Conservation (phyloP, 2,113 vertebrate genomes). For the Xenopus laevis region DNA sequence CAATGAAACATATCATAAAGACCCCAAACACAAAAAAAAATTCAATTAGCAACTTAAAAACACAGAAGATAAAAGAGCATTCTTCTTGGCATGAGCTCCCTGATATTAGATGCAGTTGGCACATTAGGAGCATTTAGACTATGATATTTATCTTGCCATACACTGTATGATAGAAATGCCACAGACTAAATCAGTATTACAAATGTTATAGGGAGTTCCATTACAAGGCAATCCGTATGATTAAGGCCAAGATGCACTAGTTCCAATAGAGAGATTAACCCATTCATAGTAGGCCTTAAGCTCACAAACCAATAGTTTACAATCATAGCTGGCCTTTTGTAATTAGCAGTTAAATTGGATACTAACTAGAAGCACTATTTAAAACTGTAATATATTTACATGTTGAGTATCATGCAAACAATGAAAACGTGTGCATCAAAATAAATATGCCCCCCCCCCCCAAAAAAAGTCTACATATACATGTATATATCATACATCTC, state of each 20-base stretch:
- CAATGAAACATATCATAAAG: slow-evolving; percentile 20
- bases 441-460: neutral
- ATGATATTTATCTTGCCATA: slow-evolving; percentile 28
- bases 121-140: slow-evolving; percentile 19
- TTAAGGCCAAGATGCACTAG: neutral
- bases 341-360: slow-evolving; percentile 47
- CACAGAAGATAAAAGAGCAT: slow-evolving; percentile 48
- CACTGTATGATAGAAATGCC: slow-evolving; percentile 28
- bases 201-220: slow-evolving; percentile 17
- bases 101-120: slow-evolving; percentile 51
- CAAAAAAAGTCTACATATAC: neutral
- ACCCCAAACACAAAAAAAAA: slow-evolving; percentile 14
- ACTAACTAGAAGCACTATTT: slow-evolving; percentile 56
- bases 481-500: slow-evolving; percentile 36
- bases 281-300: slow-evolving; percentile 52
- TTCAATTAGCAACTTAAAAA: slow-evolving; percentile 52
- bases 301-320: slow-evolving; percentile 61
- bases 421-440: slow-evolving; percentile 43
- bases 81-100: slow-evolving; percentile 66
- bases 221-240: slow-evolving; percentile 19
- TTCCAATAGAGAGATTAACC: neutral
- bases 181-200: slow-evolving; percentile 20
- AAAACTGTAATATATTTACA: slow-evolving; percentile 68
- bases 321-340: slow-evolving; percentile 60
- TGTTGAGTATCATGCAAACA: slow-evolving; percentile 70